These are phyloP conservation scores for Thereva nobilitata DNA, from an alignment of 2,888 invertebrate genomes.

Conservation along the genomic window DNA sequence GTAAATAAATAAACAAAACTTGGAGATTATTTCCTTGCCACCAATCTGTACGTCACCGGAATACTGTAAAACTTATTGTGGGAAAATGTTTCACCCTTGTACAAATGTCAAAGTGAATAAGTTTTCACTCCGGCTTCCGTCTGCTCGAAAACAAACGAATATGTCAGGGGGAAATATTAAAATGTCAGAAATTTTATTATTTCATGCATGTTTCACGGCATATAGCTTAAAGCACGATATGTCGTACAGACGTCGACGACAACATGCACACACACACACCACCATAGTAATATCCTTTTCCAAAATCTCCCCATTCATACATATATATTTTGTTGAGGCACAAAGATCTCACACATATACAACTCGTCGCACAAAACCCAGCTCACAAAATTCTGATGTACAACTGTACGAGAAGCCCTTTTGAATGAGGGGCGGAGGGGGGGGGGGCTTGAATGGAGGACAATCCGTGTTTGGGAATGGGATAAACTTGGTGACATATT, in stretches of 20 bases:
- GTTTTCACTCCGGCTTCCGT: conserved; percentile 17
- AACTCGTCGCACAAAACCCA: too few species aligned
- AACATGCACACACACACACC: neutral
- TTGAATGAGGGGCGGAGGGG: neutral
- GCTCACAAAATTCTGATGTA: too few species aligned
- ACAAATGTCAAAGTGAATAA: conserved; percentile 29
- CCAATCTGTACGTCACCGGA: conserved; percentile 18
- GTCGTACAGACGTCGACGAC: neutral
- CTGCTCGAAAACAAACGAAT: conserved; percentile 34
- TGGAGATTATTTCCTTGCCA: neutral
- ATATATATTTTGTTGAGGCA: conserved; percentile 10
- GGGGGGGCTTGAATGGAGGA: neutral
- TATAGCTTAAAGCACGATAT: conserved; percentile 4
- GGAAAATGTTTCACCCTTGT: conserved; percentile 14
- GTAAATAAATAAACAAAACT: too few species aligned
- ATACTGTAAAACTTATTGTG: conserved; percentile 17
- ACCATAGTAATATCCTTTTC: neutral
- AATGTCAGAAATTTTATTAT: conserved; percentile 38
- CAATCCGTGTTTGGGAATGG: neutral
- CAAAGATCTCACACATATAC: too few species aligned
- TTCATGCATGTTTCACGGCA: conserved; percentile 15
- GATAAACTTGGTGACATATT: conserved; percentile 31
- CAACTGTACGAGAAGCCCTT: too few species aligned
- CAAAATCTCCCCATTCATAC: conserved; percentile 12
- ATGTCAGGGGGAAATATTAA: conserved; percentile 34